A percentile compares a stretch with the other conserved stretches of the same genome.
Evolutionary conservation across 2,113 vertebrate species (phyloP).

Genomic region (Callopanchax toddi): DNA sequence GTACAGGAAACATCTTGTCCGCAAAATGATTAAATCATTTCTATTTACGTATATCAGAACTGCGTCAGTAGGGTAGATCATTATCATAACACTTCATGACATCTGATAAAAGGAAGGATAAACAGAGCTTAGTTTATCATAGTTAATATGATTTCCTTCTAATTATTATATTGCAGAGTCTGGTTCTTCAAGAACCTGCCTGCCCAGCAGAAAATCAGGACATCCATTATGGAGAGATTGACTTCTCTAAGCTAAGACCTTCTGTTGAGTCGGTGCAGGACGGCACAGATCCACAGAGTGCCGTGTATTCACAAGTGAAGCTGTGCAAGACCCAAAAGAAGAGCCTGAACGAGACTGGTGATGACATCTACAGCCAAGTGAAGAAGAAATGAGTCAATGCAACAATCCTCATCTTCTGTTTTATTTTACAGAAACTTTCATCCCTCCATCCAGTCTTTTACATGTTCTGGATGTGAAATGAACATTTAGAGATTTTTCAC

Average conservation of each 20-base stretch:
- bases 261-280: not conserved
- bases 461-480: too few species aligned
- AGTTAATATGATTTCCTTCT: not conserved
- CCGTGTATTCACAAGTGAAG: constrained; percentile 2
- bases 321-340: not conserved
- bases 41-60: too few species aligned
- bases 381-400: not conserved
- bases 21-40: too few species aligned
- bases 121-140: too few species aligned
- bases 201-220: not conserved
- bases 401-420: too few species aligned
- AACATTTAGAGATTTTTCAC: too few species aligned
- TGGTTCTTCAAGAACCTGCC: not conserved
- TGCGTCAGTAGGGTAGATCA: too few species aligned
- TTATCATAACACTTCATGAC: too few species aligned
- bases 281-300: not conserved
- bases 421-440: too few species aligned
- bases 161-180: not conserved
- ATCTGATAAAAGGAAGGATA: too few species aligned
- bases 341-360: not conserved
- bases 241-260: constrained; percentile 1
- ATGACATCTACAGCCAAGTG: constrained; percentile 7
- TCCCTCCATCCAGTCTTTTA: too few species aligned
- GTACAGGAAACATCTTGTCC: not conserved
- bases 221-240: constrained; percentile 13